A percentile compares a stretch with the other conserved stretches of the same genome.
These are phyloP conservation scores for Enteromius anoplus DNA, from an alignment of 2,797 vertebrate species.

Conservation along the genomic window DNA sequence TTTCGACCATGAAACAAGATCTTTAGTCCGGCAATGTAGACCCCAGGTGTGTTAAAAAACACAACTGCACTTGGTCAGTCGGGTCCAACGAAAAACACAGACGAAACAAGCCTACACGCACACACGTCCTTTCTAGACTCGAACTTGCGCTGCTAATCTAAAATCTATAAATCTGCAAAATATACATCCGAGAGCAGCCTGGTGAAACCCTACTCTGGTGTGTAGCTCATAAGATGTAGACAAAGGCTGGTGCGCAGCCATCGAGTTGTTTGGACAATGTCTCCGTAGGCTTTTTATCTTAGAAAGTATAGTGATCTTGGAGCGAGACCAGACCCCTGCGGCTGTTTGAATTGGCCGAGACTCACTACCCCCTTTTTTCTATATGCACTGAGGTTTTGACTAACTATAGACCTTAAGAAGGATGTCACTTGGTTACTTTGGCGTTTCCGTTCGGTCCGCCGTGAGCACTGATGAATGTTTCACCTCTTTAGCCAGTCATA, in stretches of 20 bases:
- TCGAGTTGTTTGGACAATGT: slow-evolving; percentile 58
- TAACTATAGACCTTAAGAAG: slow-evolving; percentile 28
- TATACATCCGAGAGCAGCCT: slow-evolving; percentile 2
- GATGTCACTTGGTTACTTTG: slow-evolving; percentile 24
- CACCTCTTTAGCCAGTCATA: slow-evolving; percentile 7
- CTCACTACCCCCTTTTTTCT: slow-evolving; percentile 43
- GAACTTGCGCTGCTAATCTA: slow-evolving; percentile 4
- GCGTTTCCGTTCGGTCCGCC: not conserved
- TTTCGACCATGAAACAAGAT: slow-evolving; percentile 17
- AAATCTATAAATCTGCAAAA: slow-evolving; percentile 41
- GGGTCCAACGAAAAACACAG: not conserved
- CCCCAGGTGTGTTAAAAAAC: slow-evolving; percentile 6
- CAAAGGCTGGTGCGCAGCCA: slow-evolving; percentile 40
- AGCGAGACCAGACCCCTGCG: slow-evolving; percentile 43
- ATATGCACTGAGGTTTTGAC: slow-evolving; percentile 33
- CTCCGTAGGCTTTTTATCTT: slow-evolving; percentile 60
- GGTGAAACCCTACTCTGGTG: slow-evolving; percentile 35
- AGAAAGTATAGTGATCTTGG: slow-evolving; percentile 48
- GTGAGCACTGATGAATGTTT: not conserved
- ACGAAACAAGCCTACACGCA: not conserved
- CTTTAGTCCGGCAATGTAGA: not conserved
- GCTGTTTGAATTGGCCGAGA: slow-evolving; percentile 56
- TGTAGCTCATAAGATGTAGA: slow-evolving; percentile 46
- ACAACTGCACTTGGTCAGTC: not conserved
- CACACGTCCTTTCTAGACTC: slow-evolving; percentile 4